A percentile compares a stretch with the other conserved stretches of the same genome.
Conservation (phyloP, 2,113 vertebrate genomes). For the Onychorhynchus coronatus region DNA sequence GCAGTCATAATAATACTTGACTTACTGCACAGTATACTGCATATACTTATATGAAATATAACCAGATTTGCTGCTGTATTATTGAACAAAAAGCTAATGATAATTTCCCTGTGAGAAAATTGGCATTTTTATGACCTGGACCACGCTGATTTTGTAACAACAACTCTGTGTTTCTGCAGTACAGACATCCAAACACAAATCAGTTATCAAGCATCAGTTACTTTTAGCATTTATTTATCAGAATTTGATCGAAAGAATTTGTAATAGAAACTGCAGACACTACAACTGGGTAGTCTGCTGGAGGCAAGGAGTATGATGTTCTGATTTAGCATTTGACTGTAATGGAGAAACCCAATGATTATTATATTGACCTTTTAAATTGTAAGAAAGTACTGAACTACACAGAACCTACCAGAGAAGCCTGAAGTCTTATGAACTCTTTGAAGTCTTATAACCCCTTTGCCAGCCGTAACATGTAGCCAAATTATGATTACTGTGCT, state of each 20-base stretch:
- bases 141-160: background rate
- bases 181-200: background rate
- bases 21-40: background rate
- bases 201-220: background rate
- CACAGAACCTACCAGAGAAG: background rate
- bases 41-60: background rate
- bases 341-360: background rate
- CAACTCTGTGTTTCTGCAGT: background rate
- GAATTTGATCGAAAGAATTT: background rate
- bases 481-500: background rate
- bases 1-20: background rate
- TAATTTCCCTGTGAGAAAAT: background rate
- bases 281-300: background rate
- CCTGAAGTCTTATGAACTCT: background rate
- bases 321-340: background rate
- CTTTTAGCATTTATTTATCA: background rate
- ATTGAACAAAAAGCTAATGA: background rate
- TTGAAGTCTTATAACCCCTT: background rate
- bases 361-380: background rate
- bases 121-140: background rate
- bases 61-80: background rate
- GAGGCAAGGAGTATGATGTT: background rate
- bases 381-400: background rate
- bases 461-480: background rate
- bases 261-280: background rate